Percentiles rank a stretch among this genome's conserved stretches.
Evolutionary conservation across 2,888 invertebrate genomes (phyloP).

Genomic region (Cerastis rubricosa): DNA sequence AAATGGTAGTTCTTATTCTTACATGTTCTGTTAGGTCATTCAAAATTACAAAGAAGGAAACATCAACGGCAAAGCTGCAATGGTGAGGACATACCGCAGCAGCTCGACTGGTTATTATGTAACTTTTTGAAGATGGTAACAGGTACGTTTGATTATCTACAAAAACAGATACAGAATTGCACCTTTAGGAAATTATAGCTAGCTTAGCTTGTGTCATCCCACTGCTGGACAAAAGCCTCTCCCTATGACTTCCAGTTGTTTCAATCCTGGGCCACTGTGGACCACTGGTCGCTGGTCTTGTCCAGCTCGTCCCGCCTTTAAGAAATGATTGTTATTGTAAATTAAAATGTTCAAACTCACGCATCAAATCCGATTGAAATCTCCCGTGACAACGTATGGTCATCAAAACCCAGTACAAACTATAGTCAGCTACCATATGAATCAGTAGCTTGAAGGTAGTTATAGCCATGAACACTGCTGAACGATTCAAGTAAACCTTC

Average conservation of each 20-base stretch:
- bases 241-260: too few species aligned
- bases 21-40: not conserved
- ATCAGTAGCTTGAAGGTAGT: slow-evolving; percentile 93
- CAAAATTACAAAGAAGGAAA: not conserved
- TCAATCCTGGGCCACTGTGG: too few species aligned
- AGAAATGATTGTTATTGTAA: not conserved
- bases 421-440: slow-evolving; percentile 94
- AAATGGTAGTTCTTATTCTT: slow-evolving; percentile 24
- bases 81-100: not conserved
- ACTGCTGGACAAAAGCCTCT: too few species aligned
- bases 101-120: not conserved
- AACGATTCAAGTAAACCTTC: slow-evolving; percentile 88
- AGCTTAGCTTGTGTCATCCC: too few species aligned
- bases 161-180: not conserved
- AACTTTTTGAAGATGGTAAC: not conserved
- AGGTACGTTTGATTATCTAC: not conserved
- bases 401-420: slow-evolving; percentile 94
- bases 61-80: not conserved
- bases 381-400: slow-evolving; percentile 82
- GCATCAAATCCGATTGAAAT: slow-evolving; percentile 73
- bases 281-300: too few species aligned
- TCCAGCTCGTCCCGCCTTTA: not conserved
- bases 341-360: slow-evolving; percentile 69
- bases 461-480: slow-evolving; percentile 91
- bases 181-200: not conserved